These are phyloP conservation scores for Amphilophus citrinellus DNA, from an alignment of 2,113 vertebrate species.

Conservation along the genomic window DNA sequence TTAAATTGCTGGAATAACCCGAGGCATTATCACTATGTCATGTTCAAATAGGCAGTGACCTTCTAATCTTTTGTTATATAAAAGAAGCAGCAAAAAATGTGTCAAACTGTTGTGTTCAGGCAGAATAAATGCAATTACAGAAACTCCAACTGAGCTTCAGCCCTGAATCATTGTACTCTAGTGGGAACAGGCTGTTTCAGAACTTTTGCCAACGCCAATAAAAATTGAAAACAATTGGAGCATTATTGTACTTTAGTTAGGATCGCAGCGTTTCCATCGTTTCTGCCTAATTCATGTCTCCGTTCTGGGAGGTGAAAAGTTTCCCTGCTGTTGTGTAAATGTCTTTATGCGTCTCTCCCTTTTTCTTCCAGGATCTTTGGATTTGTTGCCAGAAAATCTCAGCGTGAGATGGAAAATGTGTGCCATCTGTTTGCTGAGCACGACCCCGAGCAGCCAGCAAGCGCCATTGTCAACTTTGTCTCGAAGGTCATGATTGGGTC, in stretches of 20 bases:
- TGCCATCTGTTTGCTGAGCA: conserved; percentile 97
- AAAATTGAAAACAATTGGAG: neutral
- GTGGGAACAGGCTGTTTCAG: too few species aligned
- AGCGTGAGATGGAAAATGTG: conserved; percentile 89
- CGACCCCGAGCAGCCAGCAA: conserved; percentile 95
- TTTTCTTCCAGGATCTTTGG: conserved; percentile 87
- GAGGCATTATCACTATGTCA: too few species aligned
- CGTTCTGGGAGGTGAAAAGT: neutral
- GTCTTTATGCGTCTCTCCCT: neutral
- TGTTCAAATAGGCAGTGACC: too few species aligned
- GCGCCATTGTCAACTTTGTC: conserved; percentile 97
- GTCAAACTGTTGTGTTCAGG: too few species aligned
- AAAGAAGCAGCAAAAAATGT: too few species aligned
- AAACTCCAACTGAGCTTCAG: too few species aligned
- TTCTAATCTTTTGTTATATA: too few species aligned
- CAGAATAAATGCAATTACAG: too few species aligned
- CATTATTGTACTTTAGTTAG: neutral
- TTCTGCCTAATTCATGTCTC: neutral
- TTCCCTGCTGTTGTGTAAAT: neutral
- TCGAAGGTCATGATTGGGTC: conserved; percentile 98
- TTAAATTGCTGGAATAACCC: neutral
- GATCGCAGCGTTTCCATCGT: neutral
- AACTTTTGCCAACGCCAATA: neutral
- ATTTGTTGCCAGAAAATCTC: conserved; percentile 93
- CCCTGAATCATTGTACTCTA: too few species aligned